These are phyloP conservation scores for Aurelia aurita complex sp. Pacific DNA, from an alignment of 30 jellyfish, hydroid and myxozoan genomes.

Conservation along the genomic window DNA sequence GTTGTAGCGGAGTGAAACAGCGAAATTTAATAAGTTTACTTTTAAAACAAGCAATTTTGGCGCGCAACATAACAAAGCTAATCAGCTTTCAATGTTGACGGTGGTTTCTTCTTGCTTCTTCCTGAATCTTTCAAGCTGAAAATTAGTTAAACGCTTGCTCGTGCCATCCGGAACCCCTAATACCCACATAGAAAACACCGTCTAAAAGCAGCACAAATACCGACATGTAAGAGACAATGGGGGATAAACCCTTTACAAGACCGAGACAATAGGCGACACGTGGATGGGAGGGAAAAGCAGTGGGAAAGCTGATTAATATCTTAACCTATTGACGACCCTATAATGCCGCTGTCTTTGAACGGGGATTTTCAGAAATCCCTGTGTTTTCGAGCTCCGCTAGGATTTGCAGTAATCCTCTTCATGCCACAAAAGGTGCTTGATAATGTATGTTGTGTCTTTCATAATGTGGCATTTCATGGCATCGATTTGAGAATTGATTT, in stretches of 20 bases:
- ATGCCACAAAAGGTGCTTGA: too few relatives aligned
- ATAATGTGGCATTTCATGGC: too few relatives aligned
- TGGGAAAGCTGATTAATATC: neutral
- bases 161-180: slow-evolving; percentile 16
- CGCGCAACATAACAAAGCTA: too few relatives aligned
- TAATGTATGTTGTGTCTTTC: too few relatives aligned
- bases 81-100: too few relatives aligned
- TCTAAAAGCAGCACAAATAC: neutral
- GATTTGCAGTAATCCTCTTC: too few relatives aligned
- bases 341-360: neutral
- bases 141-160: slow-evolving; percentile 7
- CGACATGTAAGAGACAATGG: neutral
- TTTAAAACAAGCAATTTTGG: too few relatives aligned
- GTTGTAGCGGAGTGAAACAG: too few relatives aligned
- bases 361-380: too few relatives aligned
- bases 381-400: too few relatives aligned
- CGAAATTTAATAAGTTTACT: too few relatives aligned
- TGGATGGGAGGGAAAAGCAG: slow-evolving; percentile 18
- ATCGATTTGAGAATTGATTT: too few relatives aligned
- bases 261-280: neutral
- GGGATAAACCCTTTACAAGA: neutral
- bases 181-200: neutral
- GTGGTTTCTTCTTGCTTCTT: neutral
- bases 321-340: neutral
- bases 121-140: neutral